Evolutionary conservation across 2,888 invertebrate species (phyloP).

Genomic region (Sepioteuthis lessoniana): DNA sequence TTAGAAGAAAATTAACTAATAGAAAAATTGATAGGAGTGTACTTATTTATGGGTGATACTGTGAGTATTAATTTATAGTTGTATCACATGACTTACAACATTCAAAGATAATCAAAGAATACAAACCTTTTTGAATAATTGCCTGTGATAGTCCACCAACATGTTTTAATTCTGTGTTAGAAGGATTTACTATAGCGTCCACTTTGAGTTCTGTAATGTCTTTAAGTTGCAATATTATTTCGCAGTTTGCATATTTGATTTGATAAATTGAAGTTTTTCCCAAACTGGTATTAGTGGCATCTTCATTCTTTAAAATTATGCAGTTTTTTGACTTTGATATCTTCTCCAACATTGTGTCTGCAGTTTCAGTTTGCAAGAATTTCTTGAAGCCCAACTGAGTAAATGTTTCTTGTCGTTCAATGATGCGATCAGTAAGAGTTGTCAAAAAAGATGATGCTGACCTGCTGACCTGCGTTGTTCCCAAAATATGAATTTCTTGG

Average conservation of each 20-base stretch:
- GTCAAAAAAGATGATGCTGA: neutral
- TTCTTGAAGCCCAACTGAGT: conserved; percentile 51
- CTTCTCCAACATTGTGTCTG: conserved; percentile 46
- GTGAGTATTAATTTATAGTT: too few species aligned
- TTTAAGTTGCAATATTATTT: conserved; percentile 15
- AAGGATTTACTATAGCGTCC: conserved; percentile 59
- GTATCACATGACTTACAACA: neutral
- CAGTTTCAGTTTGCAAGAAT: conserved; percentile 50
- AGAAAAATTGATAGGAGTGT: too few species aligned
- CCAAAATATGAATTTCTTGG: conserved; percentile 40
- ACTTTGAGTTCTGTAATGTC: conserved; percentile 54
- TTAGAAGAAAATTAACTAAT: too few species aligned
- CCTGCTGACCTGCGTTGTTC: conserved; percentile 50
- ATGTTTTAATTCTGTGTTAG: conserved; percentile 57
- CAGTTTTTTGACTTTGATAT: conserved; percentile 47
- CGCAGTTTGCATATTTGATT: neutral
- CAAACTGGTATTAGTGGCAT: neutral
- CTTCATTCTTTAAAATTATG: conserved; percentile 40
- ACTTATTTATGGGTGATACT: too few species aligned
- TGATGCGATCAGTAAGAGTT: conserved; percentile 42
- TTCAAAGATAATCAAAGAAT: neutral
- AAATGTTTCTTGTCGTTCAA: conserved; percentile 48
- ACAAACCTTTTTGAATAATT: conserved; percentile 56
- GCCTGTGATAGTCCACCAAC: conserved; percentile 56
- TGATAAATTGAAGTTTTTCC: conserved; percentile 36